phyloP scores from a whole-genome alignment of 2,888 invertebrate species.

The Bedellia somnulentella region DNA sequence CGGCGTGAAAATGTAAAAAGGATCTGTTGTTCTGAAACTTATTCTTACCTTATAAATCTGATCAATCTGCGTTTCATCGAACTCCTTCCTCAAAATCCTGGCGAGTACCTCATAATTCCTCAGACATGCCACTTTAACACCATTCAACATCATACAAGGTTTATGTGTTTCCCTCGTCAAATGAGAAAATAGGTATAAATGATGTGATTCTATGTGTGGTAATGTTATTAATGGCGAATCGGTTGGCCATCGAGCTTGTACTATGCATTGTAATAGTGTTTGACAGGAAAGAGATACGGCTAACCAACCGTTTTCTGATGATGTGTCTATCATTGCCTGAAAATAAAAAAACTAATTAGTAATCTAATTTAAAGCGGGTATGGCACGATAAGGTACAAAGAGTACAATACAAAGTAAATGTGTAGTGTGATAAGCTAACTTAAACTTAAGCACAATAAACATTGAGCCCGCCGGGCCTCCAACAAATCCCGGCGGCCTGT shows the following conservation, averaged over 20 bases:
- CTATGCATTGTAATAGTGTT: constrained; percentile 82
- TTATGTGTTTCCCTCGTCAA: constrained; percentile 37
- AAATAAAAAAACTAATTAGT: constrained; percentile 13
- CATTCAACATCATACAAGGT: constrained; percentile 55
- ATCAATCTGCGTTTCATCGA: constrained; percentile 70
- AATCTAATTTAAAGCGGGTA: background rate
- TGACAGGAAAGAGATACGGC: constrained; percentile 77
- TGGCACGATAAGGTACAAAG: no score
- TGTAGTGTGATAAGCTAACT: no score
- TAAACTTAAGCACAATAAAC: no score
- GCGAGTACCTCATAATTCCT: constrained; percentile 65
- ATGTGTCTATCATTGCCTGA: constrained; percentile 95
- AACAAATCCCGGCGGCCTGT: no score
- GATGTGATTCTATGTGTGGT: constrained; percentile 72
- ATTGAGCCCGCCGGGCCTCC: no score
- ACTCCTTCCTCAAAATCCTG: constrained; percentile 62
- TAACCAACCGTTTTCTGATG: constrained; percentile 90
- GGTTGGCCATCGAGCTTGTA: constrained; percentile 88
- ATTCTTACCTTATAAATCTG: constrained; percentile 64
- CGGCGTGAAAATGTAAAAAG: no score
- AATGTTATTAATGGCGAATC: constrained; percentile 75
- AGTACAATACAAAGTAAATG: no score
- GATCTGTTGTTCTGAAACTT: no score
- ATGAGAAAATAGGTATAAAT: constrained; percentile 61
- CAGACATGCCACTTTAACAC: constrained; percentile 52